Evolutionary conservation across 2,797 vertebrate genomes (phyloP).

Genomic region (Malacoctenus gilli): DNA sequence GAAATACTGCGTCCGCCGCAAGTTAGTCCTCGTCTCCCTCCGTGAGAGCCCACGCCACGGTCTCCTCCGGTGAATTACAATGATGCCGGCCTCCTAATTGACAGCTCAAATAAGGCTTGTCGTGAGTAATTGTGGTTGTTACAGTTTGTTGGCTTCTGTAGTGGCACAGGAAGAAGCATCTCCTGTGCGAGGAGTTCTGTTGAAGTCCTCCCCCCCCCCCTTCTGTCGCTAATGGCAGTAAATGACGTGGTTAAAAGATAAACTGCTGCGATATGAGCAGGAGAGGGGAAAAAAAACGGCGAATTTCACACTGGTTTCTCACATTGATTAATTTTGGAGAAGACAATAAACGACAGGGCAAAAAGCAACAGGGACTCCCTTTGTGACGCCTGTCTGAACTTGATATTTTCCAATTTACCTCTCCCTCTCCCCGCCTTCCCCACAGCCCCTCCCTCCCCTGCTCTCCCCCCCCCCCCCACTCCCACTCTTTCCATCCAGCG

Average conservation of each 20-base stretch:
- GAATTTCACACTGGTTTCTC: constrained; percentile 15
- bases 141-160: constrained; percentile 25
- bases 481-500: constrained; percentile 18
- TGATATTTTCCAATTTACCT: constrained; percentile 61
- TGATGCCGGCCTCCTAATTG: constrained; percentile 15
- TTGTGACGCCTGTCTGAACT: constrained; percentile 44
- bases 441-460: not conserved
- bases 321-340: constrained; percentile 24
- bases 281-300: constrained; percentile 2
- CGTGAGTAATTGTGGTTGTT: constrained; percentile 25
- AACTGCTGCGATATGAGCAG: constrained; percentile 8
- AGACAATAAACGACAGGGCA: constrained; percentile 16
- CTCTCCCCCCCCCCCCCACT: not conserved
- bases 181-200: not conserved
- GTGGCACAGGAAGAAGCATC: constrained; percentile 17
- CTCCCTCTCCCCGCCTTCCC: constrained; percentile 1
- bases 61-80: constrained; percentile 16
- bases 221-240: not conserved
- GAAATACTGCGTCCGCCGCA: constrained; percentile 13
- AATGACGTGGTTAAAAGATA: constrained; percentile 15
- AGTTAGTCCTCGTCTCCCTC: constrained; percentile 4
- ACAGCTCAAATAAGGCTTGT: constrained; percentile 32
- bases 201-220: not conserved
- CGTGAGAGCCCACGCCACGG: constrained; percentile 4
- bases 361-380: constrained; percentile 28